Conservation (phyloP, 2,888 invertebrate genomes). For the Hydriomena furcata region DNA sequence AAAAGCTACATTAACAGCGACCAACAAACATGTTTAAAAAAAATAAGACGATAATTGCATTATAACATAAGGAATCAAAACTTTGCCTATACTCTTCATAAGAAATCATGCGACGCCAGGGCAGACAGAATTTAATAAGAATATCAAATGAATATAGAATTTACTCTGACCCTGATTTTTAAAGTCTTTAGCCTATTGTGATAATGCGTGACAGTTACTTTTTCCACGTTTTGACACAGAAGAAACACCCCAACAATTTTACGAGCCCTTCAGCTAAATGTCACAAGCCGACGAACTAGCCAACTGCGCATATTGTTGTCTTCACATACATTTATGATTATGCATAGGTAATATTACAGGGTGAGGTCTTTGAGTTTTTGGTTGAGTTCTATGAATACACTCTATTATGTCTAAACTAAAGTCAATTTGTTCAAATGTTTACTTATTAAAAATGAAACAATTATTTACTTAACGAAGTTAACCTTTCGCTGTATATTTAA, state of each 20-base stretch:
- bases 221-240: slow-evolving; percentile 28
- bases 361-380: not conserved
- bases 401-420: no score
- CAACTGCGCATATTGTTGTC: slow-evolving; percentile 59
- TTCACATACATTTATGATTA: slow-evolving; percentile 72
- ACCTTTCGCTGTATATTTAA: no score
- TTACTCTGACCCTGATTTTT: slow-evolving; percentile 12
- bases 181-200: slow-evolving; percentile 25
- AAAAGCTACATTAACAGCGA: no score
- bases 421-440: no score
- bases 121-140: not conserved
- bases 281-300: slow-evolving; percentile 63
- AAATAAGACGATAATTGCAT: no score
- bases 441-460: no score
- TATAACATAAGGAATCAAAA: no score
- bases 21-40: no score
- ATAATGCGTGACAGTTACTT: slow-evolving; percentile 23
- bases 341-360: slow-evolving; percentile 55
- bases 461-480: no score
- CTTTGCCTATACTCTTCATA: no score
- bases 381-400: no score
- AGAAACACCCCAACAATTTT: slow-evolving; percentile 47
- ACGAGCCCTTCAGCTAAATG: slow-evolving; percentile 58
- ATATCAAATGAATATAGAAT: slow-evolving; percentile 3
- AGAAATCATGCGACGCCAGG: no score